Evolutionary conservation across 2,888 invertebrate species (phyloP), one percentile per base, ranked within the genome.

Genomic region (Pegoplata infirma): DNA sequence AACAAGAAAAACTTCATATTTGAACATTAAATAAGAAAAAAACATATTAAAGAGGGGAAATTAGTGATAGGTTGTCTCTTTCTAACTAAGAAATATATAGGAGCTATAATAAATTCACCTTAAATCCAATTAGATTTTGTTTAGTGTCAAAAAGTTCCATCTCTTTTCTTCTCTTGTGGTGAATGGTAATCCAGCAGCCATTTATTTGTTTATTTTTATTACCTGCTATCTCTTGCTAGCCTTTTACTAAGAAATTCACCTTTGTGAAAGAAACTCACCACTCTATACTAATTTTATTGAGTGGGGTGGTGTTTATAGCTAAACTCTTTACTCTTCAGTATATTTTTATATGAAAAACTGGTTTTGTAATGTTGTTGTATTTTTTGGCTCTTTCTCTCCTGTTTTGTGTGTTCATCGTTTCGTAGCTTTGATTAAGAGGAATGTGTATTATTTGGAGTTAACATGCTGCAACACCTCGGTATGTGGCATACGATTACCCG

Each of bases 401-500:
- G 0, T 7, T 10, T 28, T n/a, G n/a, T n/a, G n/a, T n/a, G n/a
- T n/a, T n/a, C n/a, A n/a, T n/a, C n/a, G n/a, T 10, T 10, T 10
- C 8, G 10, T 32, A 1, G 32, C 32, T 32, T 32, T 17, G 10
- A 25, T 46, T 55, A 32, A 47, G 47, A 36, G 40, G 46, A 51
- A 40, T 74, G 36, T 47, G 25, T 69, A 55, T 71, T 66, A 47
- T 75, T 64, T 61, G 51, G 36, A 53, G 75, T 67, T 79, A 75
- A 63, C 67, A 75, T 56, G 66, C 73, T 72, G 75, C 71, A 75
- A 63, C 68, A 71, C 63, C 79, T 19, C 68, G 64, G 68, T 61
- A 80, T 80, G 80, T 78, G 80, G 77, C 75, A 81, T 61, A 80
- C 75, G 80, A 76, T 73, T 77, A 71, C 82, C 82, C 77, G 82